Evolutionary conservation across 2,888 invertebrate species (phyloP).

Genomic region (Capitulum mitella): DNA sequence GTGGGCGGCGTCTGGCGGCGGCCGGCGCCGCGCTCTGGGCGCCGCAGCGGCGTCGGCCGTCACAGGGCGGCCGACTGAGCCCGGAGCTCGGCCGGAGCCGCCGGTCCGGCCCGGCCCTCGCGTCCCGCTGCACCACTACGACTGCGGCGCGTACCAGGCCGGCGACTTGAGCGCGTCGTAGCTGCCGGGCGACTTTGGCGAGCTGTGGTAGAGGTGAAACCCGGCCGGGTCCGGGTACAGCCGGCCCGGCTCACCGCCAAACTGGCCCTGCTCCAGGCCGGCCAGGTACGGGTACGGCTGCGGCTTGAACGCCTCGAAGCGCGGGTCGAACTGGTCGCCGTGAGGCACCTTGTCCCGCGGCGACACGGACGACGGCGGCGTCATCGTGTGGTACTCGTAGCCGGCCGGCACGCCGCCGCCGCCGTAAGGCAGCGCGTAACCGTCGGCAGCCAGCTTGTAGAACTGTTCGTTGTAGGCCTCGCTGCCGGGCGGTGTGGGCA

Average conservation of each 20-base stretch:
- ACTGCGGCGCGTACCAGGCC: slow-evolving; percentile 15
- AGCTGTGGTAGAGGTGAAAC: slow-evolving; percentile 79
- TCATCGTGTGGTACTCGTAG: slow-evolving; percentile 69
- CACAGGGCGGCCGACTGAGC: too few relatives aligned
- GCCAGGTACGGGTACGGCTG: slow-evolving; percentile 71
- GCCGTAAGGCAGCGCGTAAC: slow-evolving; percentile 46
- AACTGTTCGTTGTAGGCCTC: slow-evolving; percentile 36
- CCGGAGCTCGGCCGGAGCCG: too few relatives aligned
- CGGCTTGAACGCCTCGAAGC: slow-evolving; percentile 73
- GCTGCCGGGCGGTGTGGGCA: slow-evolving; percentile 35
- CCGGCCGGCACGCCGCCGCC: slow-evolving; percentile 37
- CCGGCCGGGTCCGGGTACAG: slow-evolving; percentile 68
- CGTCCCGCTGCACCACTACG: not conserved
- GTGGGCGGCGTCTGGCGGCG: too few relatives aligned
- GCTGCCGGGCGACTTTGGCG: slow-evolving; percentile 11
- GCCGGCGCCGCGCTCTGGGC: too few relatives aligned
- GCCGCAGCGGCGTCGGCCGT: too few relatives aligned
- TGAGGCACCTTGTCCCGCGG: slow-evolving; percentile 64
- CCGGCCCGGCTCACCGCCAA: slow-evolving; percentile 61
- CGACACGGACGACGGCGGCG: slow-evolving; percentile 90
- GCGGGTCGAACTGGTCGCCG: slow-evolving; percentile 47
- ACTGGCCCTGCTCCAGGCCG: slow-evolving; percentile 43
- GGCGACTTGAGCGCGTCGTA: slow-evolving; percentile 10
- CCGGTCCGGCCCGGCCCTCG: not conserved
- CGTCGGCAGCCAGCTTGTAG: slow-evolving; percentile 38